Base-by-base conservation (phyloP, 1,140 invertebrate species). In the Heliconius hermathena region DNA sequence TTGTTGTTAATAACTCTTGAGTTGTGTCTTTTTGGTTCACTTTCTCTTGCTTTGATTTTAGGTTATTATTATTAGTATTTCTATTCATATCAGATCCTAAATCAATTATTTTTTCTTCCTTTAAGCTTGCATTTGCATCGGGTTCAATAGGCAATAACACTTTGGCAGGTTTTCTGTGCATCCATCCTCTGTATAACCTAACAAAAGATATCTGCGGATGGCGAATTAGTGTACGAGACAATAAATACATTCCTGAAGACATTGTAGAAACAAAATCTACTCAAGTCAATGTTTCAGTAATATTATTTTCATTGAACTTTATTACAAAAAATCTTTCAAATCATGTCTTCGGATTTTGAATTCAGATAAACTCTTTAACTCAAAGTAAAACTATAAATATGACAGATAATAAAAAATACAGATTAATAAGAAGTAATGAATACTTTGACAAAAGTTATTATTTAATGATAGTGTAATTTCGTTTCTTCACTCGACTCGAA, bases 71-170 rank as follows among this genome's bases (percentile, higher is more conserved):
- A 78, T 84, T 72, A 22, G 4, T 60, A 5, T 80, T 73, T 77
- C 41, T 79, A n/a, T 82, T 74, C 75, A 71, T 70, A 57, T 81
- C 71, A 46, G 80, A 54, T 72, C 86, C 82, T 36, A 94, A 85
- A 76, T 90, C 88, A 74, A 95, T 94, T 8, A 94, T 72, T 76
- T 92, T 90, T 85, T 94, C 92, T 82, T 90, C 87, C 85, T 91
- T 92, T 29, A 94, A 83, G 60, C 73, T 83, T 33, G 80, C 60
- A 74, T 90, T 86, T n/a, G 81, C 46, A 52, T 84, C 85, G 8
- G 85, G 71, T 77, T 93, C 87, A 72, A 89, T 90, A 16, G 93
- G 90, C 52, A 94, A 84, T 70, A 91, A 49, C 49, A 93, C 90
- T 82, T 90, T 93, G 46, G 87, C 84, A 16, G 93, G 91, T 77